These are phyloP conservation scores for Jacana jacana DNA, from an alignment of 2,113 vertebrate species.

Conservation along the genomic window DNA sequence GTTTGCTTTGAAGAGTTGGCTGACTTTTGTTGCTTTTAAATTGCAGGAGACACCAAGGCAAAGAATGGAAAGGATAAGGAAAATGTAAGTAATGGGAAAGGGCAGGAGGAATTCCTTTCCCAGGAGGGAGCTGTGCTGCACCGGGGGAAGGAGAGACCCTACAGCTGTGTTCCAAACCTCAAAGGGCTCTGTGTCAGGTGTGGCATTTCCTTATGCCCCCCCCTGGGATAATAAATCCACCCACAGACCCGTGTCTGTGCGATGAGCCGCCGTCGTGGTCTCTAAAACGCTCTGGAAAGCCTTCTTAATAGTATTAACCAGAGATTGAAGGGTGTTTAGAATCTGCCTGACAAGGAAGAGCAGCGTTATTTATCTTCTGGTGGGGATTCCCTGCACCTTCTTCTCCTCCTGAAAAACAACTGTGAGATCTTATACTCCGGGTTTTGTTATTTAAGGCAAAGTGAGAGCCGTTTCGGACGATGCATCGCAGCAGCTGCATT, in stretches of 20 bases:
- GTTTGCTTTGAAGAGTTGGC: constrained; percentile 54
- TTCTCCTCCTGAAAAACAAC: neutral
- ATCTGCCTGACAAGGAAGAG: constrained; percentile 35
- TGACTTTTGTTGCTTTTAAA: constrained; percentile 75
- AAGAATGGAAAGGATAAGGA: constrained; percentile 84
- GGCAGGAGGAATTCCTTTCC: constrained; percentile 69
- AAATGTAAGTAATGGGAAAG: constrained; percentile 85
- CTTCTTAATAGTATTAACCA: constrained; percentile 45
- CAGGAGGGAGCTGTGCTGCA: constrained; percentile 40
- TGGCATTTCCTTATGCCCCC: constrained; percentile 73
- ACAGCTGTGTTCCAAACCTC: constrained; percentile 68
- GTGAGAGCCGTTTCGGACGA: neutral
- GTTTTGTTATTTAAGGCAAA: neutral
- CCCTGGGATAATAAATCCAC: constrained; percentile 71
- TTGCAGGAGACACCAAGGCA: constrained; percentile 83
- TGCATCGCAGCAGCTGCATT: neutral
- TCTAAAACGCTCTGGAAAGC: constrained; percentile 37
- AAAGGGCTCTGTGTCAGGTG: constrained; percentile 67
- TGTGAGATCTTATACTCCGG: neutral
- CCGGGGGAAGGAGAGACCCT: constrained; percentile 20
- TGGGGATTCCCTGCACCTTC: neutral
- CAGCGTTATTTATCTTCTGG: constrained; percentile 2
- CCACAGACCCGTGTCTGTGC: constrained; percentile 59
- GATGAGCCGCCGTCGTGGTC: constrained; percentile 68
- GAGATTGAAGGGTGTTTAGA: constrained; percentile 35